Evolutionary conservation across 92 coral and sea anemone genomes (phyloP), one percentile per base, ranked within the genome.

Genomic region (Ricordea florida): DNA sequence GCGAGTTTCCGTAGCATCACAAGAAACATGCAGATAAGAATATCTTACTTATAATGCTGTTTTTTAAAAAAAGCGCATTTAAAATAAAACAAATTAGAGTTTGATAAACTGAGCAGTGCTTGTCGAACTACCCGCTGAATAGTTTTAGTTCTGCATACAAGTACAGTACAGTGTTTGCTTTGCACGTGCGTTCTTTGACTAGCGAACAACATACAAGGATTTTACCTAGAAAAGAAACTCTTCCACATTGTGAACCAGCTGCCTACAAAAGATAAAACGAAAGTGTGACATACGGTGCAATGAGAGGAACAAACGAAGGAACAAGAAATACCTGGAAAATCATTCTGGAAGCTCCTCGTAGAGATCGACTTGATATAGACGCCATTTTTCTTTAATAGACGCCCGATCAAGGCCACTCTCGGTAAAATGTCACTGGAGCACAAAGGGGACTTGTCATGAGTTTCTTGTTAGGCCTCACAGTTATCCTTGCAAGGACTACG

Each of bases 341-440:
- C 42, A 42, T 26, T 3, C 82, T 73, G 16, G 87, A 82, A 74
- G 69, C 69, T 4, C 82, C 45, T 23, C 87, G 87, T 45, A 82
- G 66, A 3, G 87, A 56, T 25, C 87, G 82, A 24, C 16, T 53
- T 2, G 82, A 82, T 25, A 78, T 64, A 3, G 89, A 79, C 85
- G 96, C 96, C 96, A 90, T 90, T 59, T 90, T 90, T 74, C n/a
- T 78, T 82, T 76, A 63, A 10, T 4, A 20, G 6, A 5, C 57
- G 86, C 53, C 42, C 80, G 35, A 17, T 17, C 41, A 16, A 68
- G 62, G 66, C 21, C 38, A 8, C 7, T 25, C 3, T 36, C 17
- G 43, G 28, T 2, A 4, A 26, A 16, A 8, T 21, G 55, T 20
- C 25, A 10, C 51, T 17, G 8, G 20, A 44, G 5, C 15, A n/a